phyloP scores from a whole-genome alignment of 2,113 vertebrate species.

The Hassar affinis region DNA sequence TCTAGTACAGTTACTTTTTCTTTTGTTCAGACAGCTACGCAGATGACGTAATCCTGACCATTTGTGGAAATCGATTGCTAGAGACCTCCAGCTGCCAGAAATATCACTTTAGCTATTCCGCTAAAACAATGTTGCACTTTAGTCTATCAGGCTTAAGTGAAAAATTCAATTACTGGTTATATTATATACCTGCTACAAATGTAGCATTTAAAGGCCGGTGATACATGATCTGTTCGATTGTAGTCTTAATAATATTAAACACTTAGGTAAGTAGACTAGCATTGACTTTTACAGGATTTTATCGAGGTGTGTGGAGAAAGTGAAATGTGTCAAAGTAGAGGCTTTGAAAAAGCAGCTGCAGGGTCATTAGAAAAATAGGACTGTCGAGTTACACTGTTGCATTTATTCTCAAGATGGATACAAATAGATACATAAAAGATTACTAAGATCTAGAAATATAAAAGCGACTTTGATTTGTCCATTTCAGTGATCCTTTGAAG shows the following conservation, averaged over 20 bases:
- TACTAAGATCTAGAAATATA: not conserved
- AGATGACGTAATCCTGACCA: constrained; percentile 60
- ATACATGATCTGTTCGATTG: not conserved
- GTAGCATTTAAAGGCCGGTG: not conserved
- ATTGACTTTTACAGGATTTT: not conserved
- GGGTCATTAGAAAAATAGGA: not conserved
- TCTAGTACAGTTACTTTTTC: constrained; percentile 46
- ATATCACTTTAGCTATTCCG: constrained; percentile 53
- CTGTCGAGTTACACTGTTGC: not conserved
- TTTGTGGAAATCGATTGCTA: constrained; percentile 2
- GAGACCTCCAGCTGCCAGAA: constrained; percentile 67
- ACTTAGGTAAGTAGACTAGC: not conserved
- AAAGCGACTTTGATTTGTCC: not conserved
- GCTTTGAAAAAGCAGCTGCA: not conserved
- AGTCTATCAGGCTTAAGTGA: not conserved
- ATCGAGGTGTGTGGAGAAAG: not conserved
- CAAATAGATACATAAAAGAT: not conserved
- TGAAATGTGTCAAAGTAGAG: constrained; percentile 7
- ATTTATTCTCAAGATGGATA: not conserved
- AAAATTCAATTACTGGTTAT: not conserved
- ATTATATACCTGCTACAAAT: not conserved
- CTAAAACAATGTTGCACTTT: constrained; percentile 17
- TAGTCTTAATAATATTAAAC: not conserved
- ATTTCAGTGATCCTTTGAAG: not conserved
- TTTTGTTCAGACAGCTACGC: constrained; percentile 72